A percentile compares a stretch with the other conserved stretches of the same genome.
Evolutionary conservation across 1,140 invertebrate genomes (phyloP).

Genomic region (Sipha flava): DNA sequence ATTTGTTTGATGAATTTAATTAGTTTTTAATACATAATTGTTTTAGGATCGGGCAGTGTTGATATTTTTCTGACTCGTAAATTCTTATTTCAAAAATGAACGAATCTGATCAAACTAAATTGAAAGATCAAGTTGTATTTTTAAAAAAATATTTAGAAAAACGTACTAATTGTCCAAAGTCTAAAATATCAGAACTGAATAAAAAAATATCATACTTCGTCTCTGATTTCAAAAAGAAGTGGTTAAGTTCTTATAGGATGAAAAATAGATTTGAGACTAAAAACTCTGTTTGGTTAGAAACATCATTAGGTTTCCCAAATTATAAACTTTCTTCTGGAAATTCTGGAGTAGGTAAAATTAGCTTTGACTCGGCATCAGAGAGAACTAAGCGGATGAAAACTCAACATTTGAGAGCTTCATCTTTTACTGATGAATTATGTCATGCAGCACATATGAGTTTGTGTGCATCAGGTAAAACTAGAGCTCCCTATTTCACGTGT

Average conservation of each 20-base stretch:
- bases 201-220: background rate
- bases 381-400: background rate
- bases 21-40: background rate
- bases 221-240: background rate
- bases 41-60: background rate
- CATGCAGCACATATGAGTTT: background rate
- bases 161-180: background rate
- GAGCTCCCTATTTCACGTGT: too few species aligned
- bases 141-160: background rate
- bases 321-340: background rate
- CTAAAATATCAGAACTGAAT: background rate
- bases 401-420: background rate
- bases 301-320: background rate
- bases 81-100: background rate
- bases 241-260: background rate
- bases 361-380: background rate
- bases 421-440: background rate
- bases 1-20: too few species aligned
- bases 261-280: background rate
- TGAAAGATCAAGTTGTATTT: background rate
- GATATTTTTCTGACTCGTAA: background rate
- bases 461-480: background rate
- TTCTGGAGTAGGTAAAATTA: background rate
- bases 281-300: background rate
- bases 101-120: background rate